Evolutionary conservation across 2,797 vertebrate genomes (phyloP), one percentile per base, ranked within the genome.

Genomic region (Caiman crocodilus): DNA sequence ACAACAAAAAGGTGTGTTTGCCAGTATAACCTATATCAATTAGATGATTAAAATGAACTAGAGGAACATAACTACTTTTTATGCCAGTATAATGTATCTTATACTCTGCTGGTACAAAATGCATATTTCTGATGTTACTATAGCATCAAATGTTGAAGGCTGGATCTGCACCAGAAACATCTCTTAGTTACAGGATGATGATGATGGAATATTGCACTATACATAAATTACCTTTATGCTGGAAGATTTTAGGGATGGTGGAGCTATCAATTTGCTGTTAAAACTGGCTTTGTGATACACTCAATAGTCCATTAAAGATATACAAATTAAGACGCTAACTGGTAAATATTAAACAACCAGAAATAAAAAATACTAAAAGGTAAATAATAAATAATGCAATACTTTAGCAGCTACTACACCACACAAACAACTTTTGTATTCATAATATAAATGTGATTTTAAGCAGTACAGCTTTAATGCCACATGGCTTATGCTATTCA

Each of bases 361-460:
- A 32, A 32, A 67, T 16, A 4, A 17, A 32, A 17, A 50, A 75
- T 83, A 65, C 6, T 67, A 13, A 67, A 67, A 67, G 18, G 65
- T 59, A 16, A 42, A 3, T 63, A 87, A 91, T 88, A 57, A 87
- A 59, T 91, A 82, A 42, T 78, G 35, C 79, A 94, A 73, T 91
- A 32, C 20, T 83, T 89, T 65, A 58, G 65, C 82, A 90, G 35
- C 28, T 56, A 57, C 55, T 82, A 2, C 23, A 25, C 23, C 88
- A 3, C 12, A 2, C 83, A 80, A 71, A 9, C 77, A 91, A 42
- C 78, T 87, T 16, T 65, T 91, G 59, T 84, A 7, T 77, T 87
- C 42, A 15, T 30, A 50, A 56, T 5, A 17, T 20, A 87, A 61
- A 60, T 2, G 23, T 25, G 67, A 73, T 90, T 58, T 50, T 76